Evolutionary conservation across 2,113 vertebrate genomes (phyloP), one percentile per base, ranked within the genome.

Genomic region (Nothoprocta pentlandii): DNA sequence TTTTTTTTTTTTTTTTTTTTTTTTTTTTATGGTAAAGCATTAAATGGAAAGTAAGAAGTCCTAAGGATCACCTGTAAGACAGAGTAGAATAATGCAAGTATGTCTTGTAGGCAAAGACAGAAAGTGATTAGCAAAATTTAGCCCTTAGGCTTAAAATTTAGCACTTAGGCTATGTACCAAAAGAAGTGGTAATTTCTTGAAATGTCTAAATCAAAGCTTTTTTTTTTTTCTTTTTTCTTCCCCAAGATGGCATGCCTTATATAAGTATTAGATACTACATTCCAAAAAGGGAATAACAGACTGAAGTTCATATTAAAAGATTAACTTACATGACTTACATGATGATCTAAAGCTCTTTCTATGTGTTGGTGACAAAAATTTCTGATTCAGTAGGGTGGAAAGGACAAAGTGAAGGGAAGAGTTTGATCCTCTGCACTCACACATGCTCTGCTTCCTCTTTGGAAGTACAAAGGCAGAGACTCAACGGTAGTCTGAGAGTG

Each of bases 41-140:
- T 41, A 82, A 85, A 74, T 36, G 66, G 54, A 46, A 89, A 84
- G 80, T 53, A 76, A 0, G 26, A 58, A 6, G 12, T 74, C 73
- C 58, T 68, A 73, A 76, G 87, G 64, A n/a, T 79, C 82, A 67
- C 53, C 76, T 73, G 73, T 96, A 85, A 87, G 67, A 89, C 58
- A 76, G 80, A 82, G 12, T 0, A 94, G 85, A 79, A 6, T 49
- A 71, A 80, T 14, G 5, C 76, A 88, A 76, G 86, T 84, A 62
- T 34, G 34, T 58, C 85, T 64, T 71, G 22, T 58, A 94, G 79
- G n/a, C 66, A 71, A 92, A 64, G 4, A 14, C 64, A 63, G 80
- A 67, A 51, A 87, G 53, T 49, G 80, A 61, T 34, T 46, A 79
- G 36, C 34, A 39, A 30, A 74, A 15, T 69, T 39, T 39, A 39